Base-by-base conservation (phyloP, 2,888 invertebrate genomes). In the Epistrophella euchroma region DNA sequence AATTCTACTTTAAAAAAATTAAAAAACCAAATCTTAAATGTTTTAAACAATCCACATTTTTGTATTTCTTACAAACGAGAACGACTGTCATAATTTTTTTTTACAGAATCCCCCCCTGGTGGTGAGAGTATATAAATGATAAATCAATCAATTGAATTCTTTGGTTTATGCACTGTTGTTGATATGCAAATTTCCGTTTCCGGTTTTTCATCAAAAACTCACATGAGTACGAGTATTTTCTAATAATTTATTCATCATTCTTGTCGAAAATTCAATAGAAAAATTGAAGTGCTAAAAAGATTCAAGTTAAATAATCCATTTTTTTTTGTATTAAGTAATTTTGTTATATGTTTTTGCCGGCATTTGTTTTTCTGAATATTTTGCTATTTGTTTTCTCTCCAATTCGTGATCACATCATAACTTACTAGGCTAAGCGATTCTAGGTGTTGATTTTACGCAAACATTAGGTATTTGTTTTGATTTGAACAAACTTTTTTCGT, bases 121-220 rank as follows among this genome's bases (percentile, higher is more conserved):
- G n/a, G n/a, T 28, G 25, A 4, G 66, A 17, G 10, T 17, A 45
- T n/a, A 37, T 52, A 66, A n/a, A n/a, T n/a, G n/a, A n/a, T 32
- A 73, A 73, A 64, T 72, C 72, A 50, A 68, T 71, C 77, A 72
- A 64, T 43, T 73, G 35, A 32, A 68, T 70, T 56, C 68, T 71
- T 66, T 55, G 32, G n/a, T 52, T 56, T 47, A 22, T 74, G 45
- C 64, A 60, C 35, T 35, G 32, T 66, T 32, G 64, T 40, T 62
- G 60, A 71, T 71, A 84, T 80, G 74, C 66, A 71, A 80, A 84
- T 84, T 75, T 75, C 25, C 35, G 25, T 75, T 84, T 84, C 84
- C 84, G 83, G 7, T 71, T 71, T 71, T 66, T 32, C 32, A 47
- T 66, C 47, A 35, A 43, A 19, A 68, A 47, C 32, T 64, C 35